phyloP scores from a whole-genome alignment of 2,113 vertebrate genomes.

The Sylvietta virens region DNA sequence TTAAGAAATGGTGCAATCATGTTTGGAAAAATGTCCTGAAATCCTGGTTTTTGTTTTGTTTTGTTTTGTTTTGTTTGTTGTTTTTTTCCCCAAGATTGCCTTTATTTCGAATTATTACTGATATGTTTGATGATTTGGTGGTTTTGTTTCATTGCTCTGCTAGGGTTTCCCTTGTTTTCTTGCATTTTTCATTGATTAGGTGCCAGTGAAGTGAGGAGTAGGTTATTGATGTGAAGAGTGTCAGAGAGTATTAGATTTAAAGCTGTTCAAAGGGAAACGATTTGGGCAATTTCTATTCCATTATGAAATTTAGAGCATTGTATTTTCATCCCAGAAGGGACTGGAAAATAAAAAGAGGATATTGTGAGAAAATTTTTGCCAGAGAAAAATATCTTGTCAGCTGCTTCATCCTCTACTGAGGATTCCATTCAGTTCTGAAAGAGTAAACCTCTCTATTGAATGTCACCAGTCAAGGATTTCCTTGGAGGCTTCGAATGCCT shows the following conservation, averaged over 20 bases:
- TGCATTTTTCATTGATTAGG: background rate
- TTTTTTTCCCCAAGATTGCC: background rate
- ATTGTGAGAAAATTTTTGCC: background rate
- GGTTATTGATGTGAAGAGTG: background rate
- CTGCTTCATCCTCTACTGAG: background rate
- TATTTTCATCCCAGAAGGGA: background rate
- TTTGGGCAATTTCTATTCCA: background rate
- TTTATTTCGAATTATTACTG: background rate
- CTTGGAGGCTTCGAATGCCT: background rate
- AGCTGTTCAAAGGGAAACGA: background rate
- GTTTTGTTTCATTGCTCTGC: background rate
- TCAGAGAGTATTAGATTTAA: background rate
- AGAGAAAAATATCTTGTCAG: background rate
- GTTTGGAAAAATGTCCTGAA: background rate
- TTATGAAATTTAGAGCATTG: background rate
- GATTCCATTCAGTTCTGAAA: background rate
- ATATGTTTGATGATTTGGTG: background rate
- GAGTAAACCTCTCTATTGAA: background rate
- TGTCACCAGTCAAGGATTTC: background rate
- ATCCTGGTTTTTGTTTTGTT: background rate
- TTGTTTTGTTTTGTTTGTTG: fast-evolving
- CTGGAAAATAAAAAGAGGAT: background rate
- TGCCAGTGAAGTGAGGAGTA: background rate
- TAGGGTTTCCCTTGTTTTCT: background rate
- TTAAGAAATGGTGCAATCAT: background rate